Evolutionary conservation across 2,113 vertebrate species (phyloP), one percentile per base, ranked within the genome.

Genomic region (western clawed frog (Xenopus tropicalis)): DNA sequence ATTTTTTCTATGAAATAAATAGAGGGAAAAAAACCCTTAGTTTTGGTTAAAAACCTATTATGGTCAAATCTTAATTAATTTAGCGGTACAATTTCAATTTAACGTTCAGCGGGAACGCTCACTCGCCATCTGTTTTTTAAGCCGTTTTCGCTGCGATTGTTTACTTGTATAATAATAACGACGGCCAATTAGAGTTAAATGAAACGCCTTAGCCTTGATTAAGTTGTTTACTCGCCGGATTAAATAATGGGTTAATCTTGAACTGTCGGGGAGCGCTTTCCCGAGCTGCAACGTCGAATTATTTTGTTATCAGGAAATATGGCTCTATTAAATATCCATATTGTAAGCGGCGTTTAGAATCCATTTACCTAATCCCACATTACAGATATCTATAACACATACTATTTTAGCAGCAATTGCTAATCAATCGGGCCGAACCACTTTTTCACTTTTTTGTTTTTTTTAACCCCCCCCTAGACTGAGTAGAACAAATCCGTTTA

Each of bases 181-280:
- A 43, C 44, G 65, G 71, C 29, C 51, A 58, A 73, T 73, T 73
- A 73, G 58, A 58, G 71, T 74, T 59, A 74, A 61, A 25, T 61
- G 51, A 61, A 42, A 51, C 13, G 44, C 67, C 56, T 51, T 1
- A 29, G 20, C 22, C 20, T 3, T 74, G 65, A 74, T 68, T 24
- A 61, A 74, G 56, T 74, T 74, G 72, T 74, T 74, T 74, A 74
- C 72, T 68, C 48, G 54, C 44, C 48, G 23, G 54, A 74, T 68
- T 74, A 68, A 74, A 68, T 74, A 74, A 74, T 67, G 72, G 72
- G 72, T 74, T 74, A 74, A 74, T 69, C 57, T 68, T 1, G 44
- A 48, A 17, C 64, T 25, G 71, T 61, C 24, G 24, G n/a, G 29
- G 17, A 59, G 12, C 14, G 21, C 61, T 74, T 48, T 22, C 59